These are phyloP conservation scores for Phrynocephalus guinanensis DNA, from an alignment of 2,797 vertebrate genomes.

Conservation along the genomic window DNA sequence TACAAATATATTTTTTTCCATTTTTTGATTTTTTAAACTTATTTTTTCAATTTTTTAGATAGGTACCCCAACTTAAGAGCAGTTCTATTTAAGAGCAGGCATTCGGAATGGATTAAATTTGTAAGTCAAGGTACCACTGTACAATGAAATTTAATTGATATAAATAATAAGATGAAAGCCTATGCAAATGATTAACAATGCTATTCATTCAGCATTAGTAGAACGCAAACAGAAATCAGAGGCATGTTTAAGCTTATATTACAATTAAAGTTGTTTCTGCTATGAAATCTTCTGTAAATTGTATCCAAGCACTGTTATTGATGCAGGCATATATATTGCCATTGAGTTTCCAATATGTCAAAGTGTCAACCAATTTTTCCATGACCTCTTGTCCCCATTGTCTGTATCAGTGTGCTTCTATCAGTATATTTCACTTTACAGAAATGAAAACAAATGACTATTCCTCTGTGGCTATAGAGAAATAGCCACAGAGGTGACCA, in stretches of 20 bases:
- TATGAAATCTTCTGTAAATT: slow-evolving; percentile 7
- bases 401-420: slow-evolving; percentile 13
- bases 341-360: background rate
- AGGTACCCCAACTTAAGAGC: no score
- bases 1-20: no score
- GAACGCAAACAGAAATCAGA: slow-evolving; percentile 1
- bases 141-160: background rate
- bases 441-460: slow-evolving; percentile 47
- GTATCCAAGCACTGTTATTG: slow-evolving; percentile 3
- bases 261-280: background rate
- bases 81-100: no score
- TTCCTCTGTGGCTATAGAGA: slow-evolving; percentile 50
- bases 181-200: background rate
- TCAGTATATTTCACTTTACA: slow-evolving; percentile 45
- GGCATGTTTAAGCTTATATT: background rate
- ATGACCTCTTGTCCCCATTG: slow-evolving; percentile 5
- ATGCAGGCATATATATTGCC: background rate
- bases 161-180: background rate
- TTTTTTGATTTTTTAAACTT: no score
- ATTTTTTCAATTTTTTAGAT: no score
- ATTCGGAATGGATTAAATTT: no score
- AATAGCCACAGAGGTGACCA: slow-evolving; percentile 32
- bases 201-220: background rate
- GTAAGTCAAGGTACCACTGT: no score
- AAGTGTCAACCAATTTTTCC: slow-evolving; percentile 21